Conservation (phyloP, 2,113 vertebrate species). For the Catharus minimus region DNA sequence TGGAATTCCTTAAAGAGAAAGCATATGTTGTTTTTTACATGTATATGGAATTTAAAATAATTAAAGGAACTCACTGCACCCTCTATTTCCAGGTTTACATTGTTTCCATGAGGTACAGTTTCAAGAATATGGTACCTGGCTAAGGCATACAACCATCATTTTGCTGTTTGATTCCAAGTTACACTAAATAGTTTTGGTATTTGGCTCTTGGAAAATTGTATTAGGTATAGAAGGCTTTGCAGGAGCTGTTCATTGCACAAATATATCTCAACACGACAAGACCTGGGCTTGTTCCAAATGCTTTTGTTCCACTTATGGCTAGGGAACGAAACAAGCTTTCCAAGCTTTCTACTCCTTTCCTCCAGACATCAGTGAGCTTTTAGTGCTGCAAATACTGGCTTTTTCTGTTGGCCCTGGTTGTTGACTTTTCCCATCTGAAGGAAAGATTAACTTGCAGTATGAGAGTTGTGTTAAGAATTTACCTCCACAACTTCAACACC, state of each 20-base stretch:
- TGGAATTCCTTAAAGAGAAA: neutral
- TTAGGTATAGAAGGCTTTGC: neutral
- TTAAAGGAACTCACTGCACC: neutral
- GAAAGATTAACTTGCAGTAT: neutral
- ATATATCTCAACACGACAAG: neutral
- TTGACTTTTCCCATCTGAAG: neutral
- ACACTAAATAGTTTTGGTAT: neutral
- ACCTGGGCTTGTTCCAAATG: neutral
- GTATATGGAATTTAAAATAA: neutral
- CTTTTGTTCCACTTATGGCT: neutral
- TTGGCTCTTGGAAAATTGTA: neutral
- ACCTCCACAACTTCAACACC: neutral
- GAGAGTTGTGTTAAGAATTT: neutral
- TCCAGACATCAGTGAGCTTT: neutral
- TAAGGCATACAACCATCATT: too few relatives aligned
- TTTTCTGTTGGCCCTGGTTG: fast-evolving
- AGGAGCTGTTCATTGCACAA: neutral
- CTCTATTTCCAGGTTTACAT: neutral
- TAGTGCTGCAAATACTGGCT: neutral
- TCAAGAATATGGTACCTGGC: neutral
- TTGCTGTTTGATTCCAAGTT: neutral
- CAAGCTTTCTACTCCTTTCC: neutral
- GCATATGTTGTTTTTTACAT: neutral
- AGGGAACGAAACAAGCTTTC: neutral
- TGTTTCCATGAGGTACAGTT: neutral